Conservation (phyloP, 30 jellyfish, hydroid and myxozoan species). For the Clytia hemisphaerica region DNA sequence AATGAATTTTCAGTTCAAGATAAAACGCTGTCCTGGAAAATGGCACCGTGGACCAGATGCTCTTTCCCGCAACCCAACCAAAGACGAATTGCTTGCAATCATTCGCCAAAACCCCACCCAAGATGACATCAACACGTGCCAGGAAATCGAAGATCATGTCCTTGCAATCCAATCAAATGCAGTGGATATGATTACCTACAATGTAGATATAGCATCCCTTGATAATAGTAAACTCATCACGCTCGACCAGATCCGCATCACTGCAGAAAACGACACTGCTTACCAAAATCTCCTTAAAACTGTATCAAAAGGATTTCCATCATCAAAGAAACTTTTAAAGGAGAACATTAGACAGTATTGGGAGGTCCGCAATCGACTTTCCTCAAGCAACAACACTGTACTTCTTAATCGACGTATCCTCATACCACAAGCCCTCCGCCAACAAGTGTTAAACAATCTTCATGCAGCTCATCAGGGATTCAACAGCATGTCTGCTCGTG, state of each 20-base stretch:
- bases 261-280: not conserved
- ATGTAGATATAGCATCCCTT: not conserved
- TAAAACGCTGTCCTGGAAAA: not conserved
- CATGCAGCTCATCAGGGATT: not conserved
- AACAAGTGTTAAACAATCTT: not conserved
- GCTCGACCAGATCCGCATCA: not conserved
- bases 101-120: not conserved
- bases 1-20: not conserved
- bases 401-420: too few relatives aligned
- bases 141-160: not conserved
- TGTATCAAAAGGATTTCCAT: too few relatives aligned
- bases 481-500: not conserved
- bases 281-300: too few relatives aligned
- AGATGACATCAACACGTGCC: not conserved
- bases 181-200: not conserved
- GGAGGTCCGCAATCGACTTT: too few relatives aligned
- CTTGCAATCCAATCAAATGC: not conserved
- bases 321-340: too few relatives aligned
- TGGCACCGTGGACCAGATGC: slow-evolving; percentile 20
- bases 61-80: slow-evolving; percentile 4
- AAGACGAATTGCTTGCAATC: not conserved
- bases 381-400: too few relatives aligned
- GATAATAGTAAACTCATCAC: not conserved
- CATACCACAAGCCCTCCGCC: not conserved
- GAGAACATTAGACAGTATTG: too few relatives aligned